phyloP scores from a whole-genome alignment of 1,140 invertebrate species.

The Aplysia californica region DNA sequence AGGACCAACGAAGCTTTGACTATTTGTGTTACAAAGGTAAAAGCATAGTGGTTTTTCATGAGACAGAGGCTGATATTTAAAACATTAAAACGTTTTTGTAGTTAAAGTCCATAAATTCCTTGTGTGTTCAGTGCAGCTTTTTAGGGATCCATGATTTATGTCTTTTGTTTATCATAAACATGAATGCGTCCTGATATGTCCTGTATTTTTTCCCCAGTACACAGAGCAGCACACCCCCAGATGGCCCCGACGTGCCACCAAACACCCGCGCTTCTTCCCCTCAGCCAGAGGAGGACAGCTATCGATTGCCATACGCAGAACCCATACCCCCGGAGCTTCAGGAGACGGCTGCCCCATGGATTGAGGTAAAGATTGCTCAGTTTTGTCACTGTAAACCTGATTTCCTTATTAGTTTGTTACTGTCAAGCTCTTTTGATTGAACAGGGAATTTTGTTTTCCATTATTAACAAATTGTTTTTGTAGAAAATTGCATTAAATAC shows the following conservation, averaged over 20 bases:
- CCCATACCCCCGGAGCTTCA: conserved; percentile 65
- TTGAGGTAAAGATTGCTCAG: conserved; percentile 58
- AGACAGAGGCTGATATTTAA: too few species aligned
- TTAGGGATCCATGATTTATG: not conserved
- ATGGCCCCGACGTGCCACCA: conserved; percentile 47
- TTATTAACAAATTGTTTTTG: too few species aligned
- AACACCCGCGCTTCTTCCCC: conserved; percentile 60
- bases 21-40: too few species aligned
- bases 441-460: too few species aligned
- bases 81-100: not conserved
- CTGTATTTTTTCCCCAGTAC: too few species aligned
- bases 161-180: too few species aligned
- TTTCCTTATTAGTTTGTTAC: not conserved
- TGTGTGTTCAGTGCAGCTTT: too few species aligned
- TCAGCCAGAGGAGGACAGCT: conserved; percentile 43
- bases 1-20: too few species aligned
- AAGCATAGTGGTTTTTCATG: too few species aligned
- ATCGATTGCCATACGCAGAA: conserved; percentile 62
- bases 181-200: too few species aligned
- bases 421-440: not conserved
- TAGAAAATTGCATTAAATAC: too few species aligned
- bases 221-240: conserved; percentile 25
- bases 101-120: not conserved
- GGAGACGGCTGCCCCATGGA: conserved; percentile 62
- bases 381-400: not conserved